Evolutionary conservation across 2,113 vertebrate genomes (phyloP), one percentile per base, ranked within the genome.

Genomic region (Mormoops blainvillei): DNA sequence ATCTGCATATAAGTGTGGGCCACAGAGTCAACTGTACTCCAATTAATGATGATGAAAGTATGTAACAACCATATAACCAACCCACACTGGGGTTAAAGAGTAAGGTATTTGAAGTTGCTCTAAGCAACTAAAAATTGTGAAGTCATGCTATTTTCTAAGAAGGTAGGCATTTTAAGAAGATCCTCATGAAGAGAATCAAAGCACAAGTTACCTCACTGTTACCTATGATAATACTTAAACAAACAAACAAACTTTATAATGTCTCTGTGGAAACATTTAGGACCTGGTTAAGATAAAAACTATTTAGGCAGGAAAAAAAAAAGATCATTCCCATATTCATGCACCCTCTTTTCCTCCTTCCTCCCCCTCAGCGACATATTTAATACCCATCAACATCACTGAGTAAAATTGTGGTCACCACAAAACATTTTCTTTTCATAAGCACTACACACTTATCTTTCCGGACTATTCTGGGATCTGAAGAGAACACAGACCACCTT

Each of bases 31-130:
- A 61, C 9, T 61, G 8, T 82, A 86, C 41, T 58, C 65, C 50
- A 77, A 54, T 48, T 80, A 78, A 78, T 50, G 26, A 36, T 48
- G n/a, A 91, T 65, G 0, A 7, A 74, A 83, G 14, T 52, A 41
- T 65, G 33, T 20, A 50, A 50, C 28, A 19, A 33, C 74, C 48
- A 82, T 58, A 70, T 31, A 93, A 87, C 45, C 36, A 93, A 87
- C 45, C 36, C n/a, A 28, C 56, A 68, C 6, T 48, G 7, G 41
- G 43, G 31, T 65, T 86, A 82, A 54, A 81, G 38, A 63, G 43
- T 89, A 50, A 73, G 52, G 76, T 54, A 83, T 94, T 19, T 87
- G 15, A 94, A 88, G 45, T 85, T 92, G 85, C 50, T 86, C 67
- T 84, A 90, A 87, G 65, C 33, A 94, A 85, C 58, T 74, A 54